Evolutionary conservation across 1,140 invertebrate species (phyloP).

Genomic region (Lethocerus indicus): DNA sequence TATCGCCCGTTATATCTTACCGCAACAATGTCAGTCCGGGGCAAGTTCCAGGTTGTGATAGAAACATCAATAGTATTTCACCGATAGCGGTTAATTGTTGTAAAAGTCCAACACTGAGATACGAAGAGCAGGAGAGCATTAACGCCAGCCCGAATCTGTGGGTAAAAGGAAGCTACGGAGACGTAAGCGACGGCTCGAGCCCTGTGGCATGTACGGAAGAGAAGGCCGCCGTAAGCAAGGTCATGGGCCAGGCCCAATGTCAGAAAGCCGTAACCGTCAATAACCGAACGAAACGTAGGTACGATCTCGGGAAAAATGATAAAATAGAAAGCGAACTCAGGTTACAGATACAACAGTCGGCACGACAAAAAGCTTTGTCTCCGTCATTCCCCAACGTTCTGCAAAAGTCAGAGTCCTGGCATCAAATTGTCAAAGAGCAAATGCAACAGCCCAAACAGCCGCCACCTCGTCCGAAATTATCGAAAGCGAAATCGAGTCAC

Average conservation of each 20-base stretch:
- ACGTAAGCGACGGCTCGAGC: too few relatives aligned
- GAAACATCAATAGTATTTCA: too few relatives aligned
- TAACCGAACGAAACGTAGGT: conserved; percentile 14
- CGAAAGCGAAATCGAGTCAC: conserved; percentile 46
- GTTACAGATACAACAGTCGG: conserved; percentile 20
- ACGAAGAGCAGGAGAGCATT: conserved; percentile 2
- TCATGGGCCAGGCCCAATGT: conserved; percentile 20
- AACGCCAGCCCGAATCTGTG: too few relatives aligned
- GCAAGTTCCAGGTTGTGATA: too few relatives aligned
- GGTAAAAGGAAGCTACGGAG: too few relatives aligned
- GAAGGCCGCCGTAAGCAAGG: conserved; percentile 18
- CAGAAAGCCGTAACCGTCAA: conserved; percentile 20
- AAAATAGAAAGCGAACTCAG: conserved; percentile 10
- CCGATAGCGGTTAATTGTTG: too few relatives aligned
- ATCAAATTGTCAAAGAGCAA: conserved; percentile 36
- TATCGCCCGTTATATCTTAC: too few relatives aligned
- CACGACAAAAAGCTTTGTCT: conserved; percentile 18
- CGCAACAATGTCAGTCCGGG: too few relatives aligned
- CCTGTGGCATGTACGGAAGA: too few relatives aligned
- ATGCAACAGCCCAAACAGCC: conserved; percentile 18
- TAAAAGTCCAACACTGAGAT: neutral
- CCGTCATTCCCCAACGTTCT: conserved; percentile 27
- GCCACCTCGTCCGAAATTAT: conserved; percentile 21
- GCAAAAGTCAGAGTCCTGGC: conserved; percentile 68
- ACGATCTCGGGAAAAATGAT: conserved; percentile 3